phyloP scores from a whole-genome alignment of 2,797 vertebrate genomes.

The Dipus sagitta region DNA sequence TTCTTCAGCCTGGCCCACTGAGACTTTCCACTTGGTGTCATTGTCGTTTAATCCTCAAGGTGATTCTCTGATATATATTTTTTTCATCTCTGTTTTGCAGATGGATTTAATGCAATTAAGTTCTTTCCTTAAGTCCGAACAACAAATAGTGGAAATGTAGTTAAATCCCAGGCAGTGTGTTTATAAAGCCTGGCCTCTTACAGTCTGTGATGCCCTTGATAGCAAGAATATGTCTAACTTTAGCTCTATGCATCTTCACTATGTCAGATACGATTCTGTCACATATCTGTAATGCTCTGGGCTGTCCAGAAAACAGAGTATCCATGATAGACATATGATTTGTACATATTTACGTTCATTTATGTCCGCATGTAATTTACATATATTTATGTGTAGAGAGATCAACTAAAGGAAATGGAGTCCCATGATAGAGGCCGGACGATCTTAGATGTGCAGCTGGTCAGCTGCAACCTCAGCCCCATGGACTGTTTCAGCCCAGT shows the following conservation, averaged over 20 bases:
- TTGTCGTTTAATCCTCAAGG: conserved; percentile 21
- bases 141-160: not conserved
- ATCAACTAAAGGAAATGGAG: not conserved
- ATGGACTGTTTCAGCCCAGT: not conserved
- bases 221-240: not conserved
- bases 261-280: not conserved
- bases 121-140: not conserved
- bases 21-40: not conserved
- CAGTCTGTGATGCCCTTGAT: not conserved
- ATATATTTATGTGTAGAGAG: not conserved
- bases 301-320: not conserved
- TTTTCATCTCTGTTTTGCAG: not conserved
- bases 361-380: not conserved
- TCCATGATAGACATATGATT: not conserved
- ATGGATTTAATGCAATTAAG: not conserved
- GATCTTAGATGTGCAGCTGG: not conserved
- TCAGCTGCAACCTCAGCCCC: too few relatives aligned
- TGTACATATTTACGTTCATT: not conserved
- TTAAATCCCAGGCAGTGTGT: not conserved
- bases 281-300: not conserved
- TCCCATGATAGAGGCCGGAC: not conserved
- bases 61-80: not conserved
- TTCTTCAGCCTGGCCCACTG: not conserved
- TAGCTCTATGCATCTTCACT: not conserved
- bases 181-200: not conserved